Base-by-base conservation (phyloP, 2,113 vertebrate species). In the Nothobranchius kuhntae region DNA sequence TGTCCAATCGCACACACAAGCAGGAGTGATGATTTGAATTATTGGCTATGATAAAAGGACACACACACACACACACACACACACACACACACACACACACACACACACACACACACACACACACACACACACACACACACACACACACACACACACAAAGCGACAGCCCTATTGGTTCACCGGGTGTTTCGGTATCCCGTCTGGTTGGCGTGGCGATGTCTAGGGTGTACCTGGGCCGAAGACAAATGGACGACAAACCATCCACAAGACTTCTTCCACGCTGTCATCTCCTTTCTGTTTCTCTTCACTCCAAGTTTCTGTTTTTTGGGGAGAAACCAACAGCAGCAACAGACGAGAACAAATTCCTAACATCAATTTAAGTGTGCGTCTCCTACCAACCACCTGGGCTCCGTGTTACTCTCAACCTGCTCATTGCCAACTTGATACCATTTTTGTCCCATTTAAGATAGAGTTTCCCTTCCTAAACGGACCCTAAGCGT, bases 341-440 rank as follows among this genome's bases (percentile, higher is more conserved):
- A 21, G 21, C 21, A 21, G 21, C 21, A 21, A 21, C 36, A 9
- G 65, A 65, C 47, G 57, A 78, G 15, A 53, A 55, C 68, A 71
- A 45, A 53, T 64, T 57, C 53, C 55, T 4, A 30, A 30, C 30
- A 30, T 30, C 2, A 30, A 51, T 5, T 45, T 73, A 6, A 13
- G 76, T 70, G 85, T 75, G 84, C 85, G 45, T 60, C 61, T 75
- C 53, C 75, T 69, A 58, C 83, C 73, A 24, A 67, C 77, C 71
- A 62, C 67, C 63, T n/a, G 54, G 84, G 80, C 83, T 90, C 89
- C 87, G 85, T 83, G 89, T 88, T 87, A 77, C 89, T 86, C 81
- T 85, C 89, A 87, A 94, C 92, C 81, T 94, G 91, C 93, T 92
- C 91, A 90, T 87, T 91, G 84, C 91, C 92, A 92, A 91, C 93